Conservation (phyloP, 1,140 invertebrate genomes). For the Limonius californicus region DNA sequence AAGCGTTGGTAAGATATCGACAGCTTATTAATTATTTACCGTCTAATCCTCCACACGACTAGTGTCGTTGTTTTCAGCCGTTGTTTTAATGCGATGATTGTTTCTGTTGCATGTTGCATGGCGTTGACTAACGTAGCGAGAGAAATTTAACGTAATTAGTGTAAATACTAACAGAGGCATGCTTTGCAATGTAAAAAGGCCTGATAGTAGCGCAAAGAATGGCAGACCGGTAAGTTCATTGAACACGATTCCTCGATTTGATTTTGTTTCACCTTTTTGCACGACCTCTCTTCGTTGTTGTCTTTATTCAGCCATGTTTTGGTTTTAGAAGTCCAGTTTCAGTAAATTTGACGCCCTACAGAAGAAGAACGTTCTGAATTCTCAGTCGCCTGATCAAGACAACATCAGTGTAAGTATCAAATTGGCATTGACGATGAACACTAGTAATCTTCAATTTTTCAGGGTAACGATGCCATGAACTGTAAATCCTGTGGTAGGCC, state of each 20-base stretch:
- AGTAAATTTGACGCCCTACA: conserved; percentile 70
- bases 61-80: too few species aligned
- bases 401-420: conserved; percentile 60
- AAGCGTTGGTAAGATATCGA: conserved; percentile 55
- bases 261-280: too few species aligned
- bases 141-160: conserved; percentile 11
- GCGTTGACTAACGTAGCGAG: conserved; percentile 16
- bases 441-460: not conserved
- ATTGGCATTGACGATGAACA: not conserved
- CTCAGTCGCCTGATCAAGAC: conserved; percentile 63
- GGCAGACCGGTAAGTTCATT: conserved; percentile 20
- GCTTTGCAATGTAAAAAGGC: not conserved
- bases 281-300: too few species aligned
- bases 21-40: not conserved
- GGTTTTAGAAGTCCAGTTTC: conserved; percentile 70
- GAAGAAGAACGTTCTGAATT: conserved; percentile 65
- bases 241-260: too few species aligned
- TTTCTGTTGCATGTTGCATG: conserved; percentile 27
- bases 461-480: conserved; percentile 36
- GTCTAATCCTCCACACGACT: too few species aligned
- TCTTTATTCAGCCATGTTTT: too few species aligned
- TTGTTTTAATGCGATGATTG: too few species aligned
- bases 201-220: not conserved
- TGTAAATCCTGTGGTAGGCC: conserved; percentile 81
- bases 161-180: not conserved